Conservation (phyloP, 2,888 invertebrate genomes). For the Diogma glabrata region DNA sequence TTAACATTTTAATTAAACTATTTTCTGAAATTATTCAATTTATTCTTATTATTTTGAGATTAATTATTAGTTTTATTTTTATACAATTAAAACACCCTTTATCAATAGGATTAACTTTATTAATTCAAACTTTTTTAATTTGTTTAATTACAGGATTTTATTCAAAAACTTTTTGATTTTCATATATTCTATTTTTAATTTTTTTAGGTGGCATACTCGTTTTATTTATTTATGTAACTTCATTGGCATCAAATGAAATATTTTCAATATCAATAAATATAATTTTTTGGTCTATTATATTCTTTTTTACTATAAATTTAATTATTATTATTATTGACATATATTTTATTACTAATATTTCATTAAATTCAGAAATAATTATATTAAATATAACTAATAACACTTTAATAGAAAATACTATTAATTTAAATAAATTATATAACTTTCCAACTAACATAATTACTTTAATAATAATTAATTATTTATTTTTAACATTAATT, state of each 20-base stretch:
- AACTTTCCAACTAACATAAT: slow-evolving; percentile 41
- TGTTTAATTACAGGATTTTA: slow-evolving; percentile 39
- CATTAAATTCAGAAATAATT: too few relatives aligned
- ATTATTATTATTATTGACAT: slow-evolving; percentile 24
- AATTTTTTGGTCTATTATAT: slow-evolving; percentile 25
- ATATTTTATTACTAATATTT: slow-evolving; percentile 27
- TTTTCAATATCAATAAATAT: slow-evolving; percentile 35
- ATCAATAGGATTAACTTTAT: slow-evolving; percentile 42
- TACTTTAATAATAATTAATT: slow-evolving; percentile 44
- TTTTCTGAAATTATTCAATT: slow-evolving; percentile 39
- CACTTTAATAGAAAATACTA: too few relatives aligned
- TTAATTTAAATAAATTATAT: slow-evolving; percentile 43
- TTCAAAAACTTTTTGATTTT: slow-evolving; percentile 44
- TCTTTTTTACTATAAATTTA: too few relatives aligned
- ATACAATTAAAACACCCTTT: slow-evolving; percentile 40
- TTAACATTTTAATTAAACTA: slow-evolving; percentile 57
- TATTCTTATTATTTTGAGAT: slow-evolving; percentile 19
- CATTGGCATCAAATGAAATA: slow-evolving; percentile 49
- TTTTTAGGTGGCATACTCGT: slow-evolving; percentile 53
- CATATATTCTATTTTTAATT: slow-evolving; percentile 48
- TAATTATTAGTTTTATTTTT: slow-evolving; percentile 33
- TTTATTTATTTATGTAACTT: slow-evolving; percentile 52
- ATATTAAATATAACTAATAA: slow-evolving; percentile 26
- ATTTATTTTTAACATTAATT: slow-evolving; percentile 47
- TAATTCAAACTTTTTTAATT: slow-evolving; percentile 41